Evolutionary conservation across 2,888 invertebrate species (phyloP).

Genomic region (Cheilosia variabilis): DNA sequence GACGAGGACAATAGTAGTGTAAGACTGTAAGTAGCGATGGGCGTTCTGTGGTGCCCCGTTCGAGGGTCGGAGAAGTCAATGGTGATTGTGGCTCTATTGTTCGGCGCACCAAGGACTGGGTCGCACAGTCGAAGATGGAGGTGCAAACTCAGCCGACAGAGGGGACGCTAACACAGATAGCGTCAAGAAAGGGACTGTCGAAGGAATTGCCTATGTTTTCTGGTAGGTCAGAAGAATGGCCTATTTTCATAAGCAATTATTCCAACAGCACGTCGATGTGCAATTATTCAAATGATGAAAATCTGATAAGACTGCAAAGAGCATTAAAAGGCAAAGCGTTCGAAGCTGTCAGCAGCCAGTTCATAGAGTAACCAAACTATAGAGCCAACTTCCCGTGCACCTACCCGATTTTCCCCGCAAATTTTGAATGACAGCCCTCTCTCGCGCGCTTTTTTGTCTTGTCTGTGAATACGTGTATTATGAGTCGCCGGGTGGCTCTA

Average conservation of each 20-base stretch:
- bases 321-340: slow-evolving; percentile 28
- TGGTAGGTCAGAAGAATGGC: not conserved
- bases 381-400: no score
- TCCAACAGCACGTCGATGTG: slow-evolving; percentile 48
- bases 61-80: not conserved
- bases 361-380: no score
- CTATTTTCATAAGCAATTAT: slow-evolving; percentile 26
- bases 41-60: not conserved
- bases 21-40: not conserved
- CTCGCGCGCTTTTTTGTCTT: no score
- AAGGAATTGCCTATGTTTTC: slow-evolving; percentile 7
- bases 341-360: slow-evolving; percentile 47
- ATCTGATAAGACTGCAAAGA: slow-evolving; percentile 22
- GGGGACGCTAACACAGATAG: slow-evolving; percentile 21
- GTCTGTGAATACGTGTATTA: no score
- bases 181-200: slow-evolving; percentile 18
- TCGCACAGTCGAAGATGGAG: not conserved
- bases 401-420: no score
- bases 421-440: no score
- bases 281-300: slow-evolving; percentile 41
- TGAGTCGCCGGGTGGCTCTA: no score
- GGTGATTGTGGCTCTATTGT: not conserved
- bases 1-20: not conserved
- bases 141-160: not conserved
- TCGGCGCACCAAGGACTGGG: slow-evolving; percentile 6